phyloP scores from a whole-genome alignment of 2,888 invertebrate genomes.

The Timema cristinae region DNA sequence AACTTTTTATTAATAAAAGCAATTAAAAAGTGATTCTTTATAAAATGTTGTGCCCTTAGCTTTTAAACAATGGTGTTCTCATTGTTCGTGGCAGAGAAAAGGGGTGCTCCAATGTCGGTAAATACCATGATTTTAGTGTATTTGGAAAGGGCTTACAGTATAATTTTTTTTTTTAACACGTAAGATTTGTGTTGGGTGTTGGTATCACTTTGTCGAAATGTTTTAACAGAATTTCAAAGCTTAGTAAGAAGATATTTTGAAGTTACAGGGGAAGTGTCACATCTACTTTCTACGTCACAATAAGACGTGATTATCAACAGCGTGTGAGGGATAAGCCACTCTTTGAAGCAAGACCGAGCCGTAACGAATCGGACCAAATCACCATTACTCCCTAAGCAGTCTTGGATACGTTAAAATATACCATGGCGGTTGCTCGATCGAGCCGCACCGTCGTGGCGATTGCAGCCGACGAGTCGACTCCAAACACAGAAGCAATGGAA shows the following conservation, averaged over 20 bases:
- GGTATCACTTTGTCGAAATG: no score
- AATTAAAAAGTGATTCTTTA: no score
- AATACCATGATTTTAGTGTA: no score
- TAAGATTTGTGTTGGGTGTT: no score
- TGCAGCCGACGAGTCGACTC: conserved; percentile 27
- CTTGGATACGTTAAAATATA: background rate
- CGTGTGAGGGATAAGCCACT: conserved; percentile 22
- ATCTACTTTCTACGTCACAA: conserved; percentile 33
- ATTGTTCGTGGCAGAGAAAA: no score
- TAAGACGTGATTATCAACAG: conserved; percentile 31
- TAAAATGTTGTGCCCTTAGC: no score
- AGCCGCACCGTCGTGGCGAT: conserved; percentile 23
- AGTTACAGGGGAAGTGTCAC: conserved; percentile 28
- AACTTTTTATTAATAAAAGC: no score
- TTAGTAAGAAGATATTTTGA: conserved; percentile 8
- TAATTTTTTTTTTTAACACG: no score
- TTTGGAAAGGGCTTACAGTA: no score
- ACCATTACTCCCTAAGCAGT: background rate
- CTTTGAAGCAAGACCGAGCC: conserved; percentile 24
- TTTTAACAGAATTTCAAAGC: no score
- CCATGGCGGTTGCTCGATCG: conserved; percentile 26
- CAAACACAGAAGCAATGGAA: conserved; percentile 28
- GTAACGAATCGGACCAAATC: conserved; percentile 24
- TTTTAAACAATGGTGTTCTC: no score
- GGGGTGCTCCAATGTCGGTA: no score